Evolutionary conservation across 2,888 invertebrate genomes (phyloP), one percentile per base, ranked within the genome.

Genomic region (Odontocolon sp.): DNA sequence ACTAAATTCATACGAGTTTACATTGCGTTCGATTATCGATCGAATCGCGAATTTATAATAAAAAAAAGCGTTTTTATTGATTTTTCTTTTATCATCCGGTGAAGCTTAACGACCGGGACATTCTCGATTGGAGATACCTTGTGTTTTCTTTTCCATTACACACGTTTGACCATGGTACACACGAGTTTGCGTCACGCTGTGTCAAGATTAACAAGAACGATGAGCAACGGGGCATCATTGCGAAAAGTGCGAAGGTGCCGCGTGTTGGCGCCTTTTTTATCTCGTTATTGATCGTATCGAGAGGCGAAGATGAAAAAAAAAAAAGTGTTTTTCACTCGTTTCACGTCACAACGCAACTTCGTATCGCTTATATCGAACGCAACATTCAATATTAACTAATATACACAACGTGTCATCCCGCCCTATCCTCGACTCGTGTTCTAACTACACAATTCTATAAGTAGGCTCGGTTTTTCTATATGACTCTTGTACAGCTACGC

Each of bases 401-500:
- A 28, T 28, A 52, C 21, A 23, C 11, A 21, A 47, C 26, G 9
- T 47, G 23, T 47, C n/a, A 47, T 47, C 26, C 31, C 4, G 18
- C 28, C 42, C 42, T 36, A 16, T 50, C 26, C 36, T 36, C 52
- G 50, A 23, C 50, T n/a, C 52, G 36, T 40, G 52, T 50, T 26
- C 50, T 36, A n/a, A 47, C 33, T 38, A 8, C 23, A 33, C 59
- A 28, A 9, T n/a, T 21, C 33, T 63, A 31, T 63, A 63, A 47
- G 31, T 61, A 47, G 45, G 28, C 56, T 52, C 67, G 52, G 56
- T 61, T 66, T 78, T 84, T 83, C 83, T 83, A 73, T 85, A 86
- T 82, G 77, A 84, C 84, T 84, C 81, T 84, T 85, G 81, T 84
- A 81, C 78, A 77, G 81, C 80, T 82, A 81, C 77, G 80, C 75